Base-by-base conservation (phyloP, 1,140 invertebrate genomes). In the Colletes latitarsis region DNA sequence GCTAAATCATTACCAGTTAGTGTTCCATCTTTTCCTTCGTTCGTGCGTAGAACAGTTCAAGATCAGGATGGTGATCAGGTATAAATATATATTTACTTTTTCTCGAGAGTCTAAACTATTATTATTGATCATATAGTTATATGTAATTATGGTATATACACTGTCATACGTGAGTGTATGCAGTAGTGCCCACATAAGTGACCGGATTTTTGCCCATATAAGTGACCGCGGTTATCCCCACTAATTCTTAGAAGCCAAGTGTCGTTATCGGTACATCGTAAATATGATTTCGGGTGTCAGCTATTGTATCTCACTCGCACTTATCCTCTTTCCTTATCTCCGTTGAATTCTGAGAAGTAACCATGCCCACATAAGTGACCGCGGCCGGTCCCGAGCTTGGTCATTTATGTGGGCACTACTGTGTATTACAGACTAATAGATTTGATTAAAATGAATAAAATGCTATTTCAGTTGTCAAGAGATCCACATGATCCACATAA, bases 1-100 rank as follows among this genome's bases (percentile, higher is more conserved):
- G 94, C 94, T 39, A 95, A 94, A 88, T 95, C 94, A 21, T 85
- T 95, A 52, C 94, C 94, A 49, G 93, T 95, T 71, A 94, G 92
- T 85, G 94, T 95, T 77, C 94, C 94, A 71, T 88, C 90, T 70
- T 95, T 94, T 84, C 85, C 93, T 70, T 86, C 91, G 8, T 89
- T 90, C 53, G 79, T 87, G 60, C 89, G 86, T 77, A 88, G 88
- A 79, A 84, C 82, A n/a, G 74, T 86, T 57, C 87, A 91, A 8
- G 93, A 94, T 46, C 88, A 92, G 19, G 92, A 94, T 77, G 94
- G 93, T 77, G 90, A 91, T 72, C 88, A 91, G 89, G 94, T 94
- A 91, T 87, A 78, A 82, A 80, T 66, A 8, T 49, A 63, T 52
- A 70, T 49, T 60, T 19, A 75, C 17, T 62, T 15, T 72, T 53